Conservation (phyloP, 2,888 invertebrate genomes). For the Agrochola lota region DNA sequence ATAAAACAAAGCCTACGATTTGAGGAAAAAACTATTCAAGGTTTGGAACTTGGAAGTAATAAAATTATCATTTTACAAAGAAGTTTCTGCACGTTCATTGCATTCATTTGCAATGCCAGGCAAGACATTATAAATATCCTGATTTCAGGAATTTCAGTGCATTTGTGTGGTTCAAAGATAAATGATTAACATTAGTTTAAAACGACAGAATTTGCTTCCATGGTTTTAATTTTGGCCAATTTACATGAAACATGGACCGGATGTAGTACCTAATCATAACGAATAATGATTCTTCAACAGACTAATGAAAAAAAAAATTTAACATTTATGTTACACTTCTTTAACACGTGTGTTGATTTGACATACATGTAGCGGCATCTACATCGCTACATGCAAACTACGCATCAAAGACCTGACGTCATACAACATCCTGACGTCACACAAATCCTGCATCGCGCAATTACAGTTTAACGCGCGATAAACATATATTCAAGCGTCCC, state of each 20-base stretch:
- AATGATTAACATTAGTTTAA: not conserved
- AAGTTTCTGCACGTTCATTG: conserved; percentile 28
- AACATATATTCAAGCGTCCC: too few relatives aligned
- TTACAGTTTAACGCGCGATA: too few relatives aligned
- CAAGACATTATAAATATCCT: conserved; percentile 1
- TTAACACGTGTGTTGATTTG: too few relatives aligned
- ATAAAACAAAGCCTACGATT: conserved; percentile 16
- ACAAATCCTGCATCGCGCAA: too few relatives aligned
- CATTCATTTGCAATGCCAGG: conserved; percentile 20
- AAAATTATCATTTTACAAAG: conserved; percentile 32
- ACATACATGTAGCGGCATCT: too few relatives aligned
- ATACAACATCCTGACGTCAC: too few relatives aligned
- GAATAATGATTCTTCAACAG: not conserved
- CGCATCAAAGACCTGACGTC: too few relatives aligned
- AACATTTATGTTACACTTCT: not conserved
- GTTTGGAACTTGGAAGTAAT: conserved; percentile 10
- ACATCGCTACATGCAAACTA: too few relatives aligned
- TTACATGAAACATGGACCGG: not conserved
- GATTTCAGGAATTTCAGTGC: not conserved
- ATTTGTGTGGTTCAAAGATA: not conserved
- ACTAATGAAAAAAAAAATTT: not conserved
- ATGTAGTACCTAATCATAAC: not conserved
- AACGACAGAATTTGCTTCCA: not conserved
- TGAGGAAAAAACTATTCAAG: conserved; percentile 27
- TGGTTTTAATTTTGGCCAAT: conserved; percentile 10